phyloP scores from a whole-genome alignment of 2,113 vertebrate genomes.

The Mola mola region DNA sequence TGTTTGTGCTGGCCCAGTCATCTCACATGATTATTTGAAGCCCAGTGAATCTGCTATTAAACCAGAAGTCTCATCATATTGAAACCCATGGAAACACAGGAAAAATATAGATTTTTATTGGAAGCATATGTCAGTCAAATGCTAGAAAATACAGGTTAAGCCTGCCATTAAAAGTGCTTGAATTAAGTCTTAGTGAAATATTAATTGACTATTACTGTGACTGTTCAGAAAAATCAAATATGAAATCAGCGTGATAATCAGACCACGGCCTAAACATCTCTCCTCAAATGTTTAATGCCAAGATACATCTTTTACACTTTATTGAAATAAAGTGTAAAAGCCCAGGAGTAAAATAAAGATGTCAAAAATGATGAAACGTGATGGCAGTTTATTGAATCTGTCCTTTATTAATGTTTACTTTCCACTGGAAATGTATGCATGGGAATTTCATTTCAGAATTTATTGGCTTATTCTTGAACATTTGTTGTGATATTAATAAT shows the following conservation, averaged over 20 bases:
- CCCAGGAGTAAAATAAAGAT: neutral
- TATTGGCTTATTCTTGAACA: neutral
- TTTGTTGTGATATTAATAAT: conserved; percentile 2
- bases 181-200: neutral
- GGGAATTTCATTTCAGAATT: conserved; percentile 1
- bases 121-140: conserved; percentile 24
- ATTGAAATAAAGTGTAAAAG: neutral
- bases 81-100: conserved; percentile 23
- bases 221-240: neutral
- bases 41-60: conserved; percentile 43
- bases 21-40: conserved; percentile 41
- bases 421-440: conserved; percentile 23
- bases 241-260: conserved; percentile 12
- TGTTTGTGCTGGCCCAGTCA: conserved; percentile 63
- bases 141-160: neutral
- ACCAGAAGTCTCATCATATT: conserved; percentile 27
- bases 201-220: neutral
- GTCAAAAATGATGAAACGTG: neutral
- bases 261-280: conserved; percentile 51
- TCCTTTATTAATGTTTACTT: conserved; percentile 30
- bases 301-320: conserved; percentile 8
- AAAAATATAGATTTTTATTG: conserved; percentile 16
- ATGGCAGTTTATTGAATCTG: neutral
- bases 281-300: conserved; percentile 18
- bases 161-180: conserved; percentile 2